Conservation (phyloP, 2,888 invertebrate genomes). For the Sthenelais limicola region DNA sequence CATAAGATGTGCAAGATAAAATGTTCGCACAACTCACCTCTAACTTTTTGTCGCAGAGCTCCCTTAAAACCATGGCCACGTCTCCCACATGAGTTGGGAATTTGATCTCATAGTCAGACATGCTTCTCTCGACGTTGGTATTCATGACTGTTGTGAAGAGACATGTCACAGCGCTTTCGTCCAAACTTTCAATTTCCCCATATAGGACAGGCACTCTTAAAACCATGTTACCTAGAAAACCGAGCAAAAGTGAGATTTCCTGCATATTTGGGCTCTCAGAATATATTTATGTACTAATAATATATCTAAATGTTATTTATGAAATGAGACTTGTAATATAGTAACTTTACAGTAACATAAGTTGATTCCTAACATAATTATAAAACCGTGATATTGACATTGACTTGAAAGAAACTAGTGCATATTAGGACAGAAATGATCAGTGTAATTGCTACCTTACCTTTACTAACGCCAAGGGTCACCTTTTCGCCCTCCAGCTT, state of each 20-base stretch:
- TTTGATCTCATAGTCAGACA: conserved; percentile 73
- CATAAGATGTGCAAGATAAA: conserved; percentile 5
- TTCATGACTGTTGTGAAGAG: conserved; percentile 68
- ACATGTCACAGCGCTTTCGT: conserved; percentile 74
- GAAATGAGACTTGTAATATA: too few relatives aligned
- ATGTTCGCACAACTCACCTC: too few relatives aligned
- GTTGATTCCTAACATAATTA: too few relatives aligned
- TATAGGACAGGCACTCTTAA: conserved; percentile 75
- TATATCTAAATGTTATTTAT: too few relatives aligned
- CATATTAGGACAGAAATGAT: too few relatives aligned
- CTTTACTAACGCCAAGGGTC: conserved; percentile 59
- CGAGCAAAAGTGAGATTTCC: too few relatives aligned
- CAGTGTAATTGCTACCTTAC: too few relatives aligned
- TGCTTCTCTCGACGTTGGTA: conserved; percentile 54
- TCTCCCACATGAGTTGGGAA: conserved; percentile 74
- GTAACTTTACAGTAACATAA: not conserved
- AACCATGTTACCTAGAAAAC: conserved; percentile 72
- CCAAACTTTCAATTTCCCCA: conserved; percentile 73
- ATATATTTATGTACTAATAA: too few relatives aligned
- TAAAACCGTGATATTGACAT: too few relatives aligned
- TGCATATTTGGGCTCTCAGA: too few relatives aligned
- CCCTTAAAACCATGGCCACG: conserved; percentile 71
- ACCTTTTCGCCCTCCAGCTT: conserved; percentile 74
- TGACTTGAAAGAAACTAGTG: too few relatives aligned
- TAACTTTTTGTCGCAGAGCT: conserved; percentile 57